Conservation (phyloP, 1,140 invertebrate species). For the Vollenhovia emeryi region DNA sequence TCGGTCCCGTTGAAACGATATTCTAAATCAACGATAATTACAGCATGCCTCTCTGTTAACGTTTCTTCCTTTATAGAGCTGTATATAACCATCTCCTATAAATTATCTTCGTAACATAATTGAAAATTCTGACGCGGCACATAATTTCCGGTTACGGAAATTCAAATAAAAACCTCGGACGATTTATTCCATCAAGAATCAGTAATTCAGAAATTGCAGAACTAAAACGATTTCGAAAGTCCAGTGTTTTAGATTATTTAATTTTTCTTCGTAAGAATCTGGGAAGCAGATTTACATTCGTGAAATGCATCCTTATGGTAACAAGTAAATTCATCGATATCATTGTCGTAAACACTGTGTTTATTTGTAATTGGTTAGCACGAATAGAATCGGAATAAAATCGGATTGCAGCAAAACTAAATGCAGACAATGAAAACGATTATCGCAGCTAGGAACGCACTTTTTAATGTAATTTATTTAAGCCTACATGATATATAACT, state of each 20-base stretch:
- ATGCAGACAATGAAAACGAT: background rate
- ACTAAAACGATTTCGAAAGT: background rate
- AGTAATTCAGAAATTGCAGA: background rate
- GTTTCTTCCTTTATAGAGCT: background rate
- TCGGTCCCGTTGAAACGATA: slow-evolving; percentile 75
- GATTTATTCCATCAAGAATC: background rate
- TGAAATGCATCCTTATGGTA: background rate
- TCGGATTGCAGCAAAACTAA: background rate
- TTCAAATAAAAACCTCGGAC: background rate
- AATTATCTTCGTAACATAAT: slow-evolving; percentile 1
- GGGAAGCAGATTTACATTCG: background rate
- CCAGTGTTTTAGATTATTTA: background rate
- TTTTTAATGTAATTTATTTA: background rate
- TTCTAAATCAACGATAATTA: slow-evolving; percentile 72
- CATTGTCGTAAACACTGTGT: background rate
- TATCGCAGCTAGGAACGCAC: background rate
- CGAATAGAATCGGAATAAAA: background rate
- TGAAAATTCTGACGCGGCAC: background rate
- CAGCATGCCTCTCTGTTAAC: background rate
- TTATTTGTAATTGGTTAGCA: background rate
- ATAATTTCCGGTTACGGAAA: too few species aligned
- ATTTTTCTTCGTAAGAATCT: background rate
- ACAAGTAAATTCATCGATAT: background rate
- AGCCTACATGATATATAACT: background rate
- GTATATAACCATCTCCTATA: background rate